Conservation (phyloP, 2,797 vertebrate species). For the Melanotaenia pygmaea region DNA sequence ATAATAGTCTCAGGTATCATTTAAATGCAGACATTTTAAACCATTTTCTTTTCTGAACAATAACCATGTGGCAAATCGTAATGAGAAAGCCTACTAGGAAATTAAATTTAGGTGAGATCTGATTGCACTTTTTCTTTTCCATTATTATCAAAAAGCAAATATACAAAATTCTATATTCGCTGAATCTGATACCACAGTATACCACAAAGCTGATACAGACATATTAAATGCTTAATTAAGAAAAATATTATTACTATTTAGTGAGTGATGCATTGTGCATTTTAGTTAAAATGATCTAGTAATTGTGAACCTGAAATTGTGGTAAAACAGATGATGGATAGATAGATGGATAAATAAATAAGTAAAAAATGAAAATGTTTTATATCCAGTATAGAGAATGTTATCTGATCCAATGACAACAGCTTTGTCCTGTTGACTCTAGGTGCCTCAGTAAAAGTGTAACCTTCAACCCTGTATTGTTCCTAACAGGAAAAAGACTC, state of each 20-base stretch:
- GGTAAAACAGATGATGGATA: background rate
- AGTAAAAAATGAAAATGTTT: background rate
- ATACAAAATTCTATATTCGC: background rate
- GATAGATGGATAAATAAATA: background rate
- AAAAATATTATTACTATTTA: background rate
- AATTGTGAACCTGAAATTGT: background rate
- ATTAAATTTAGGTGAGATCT: no score
- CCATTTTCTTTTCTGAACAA: background rate
- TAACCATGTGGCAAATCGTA: background rate
- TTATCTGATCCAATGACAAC: slow-evolving; percentile 1
- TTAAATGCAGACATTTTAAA: background rate
- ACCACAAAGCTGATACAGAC: background rate
- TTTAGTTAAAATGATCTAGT: background rate
- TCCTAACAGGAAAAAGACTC: slow-evolving; percentile 29
- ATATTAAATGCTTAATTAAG: background rate
- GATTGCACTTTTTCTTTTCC: no score
- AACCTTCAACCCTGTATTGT: slow-evolving; percentile 42
- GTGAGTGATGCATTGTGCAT: background rate
- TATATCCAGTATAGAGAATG: background rate
- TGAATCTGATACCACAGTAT: background rate
- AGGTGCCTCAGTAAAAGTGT: slow-evolving; percentile 3
- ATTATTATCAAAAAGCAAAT: background rate
- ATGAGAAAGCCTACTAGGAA: no score
- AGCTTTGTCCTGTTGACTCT: slow-evolving; percentile 7
- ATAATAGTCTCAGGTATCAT: no score